Base-by-base conservation (phyloP, 1,140 invertebrate genomes). In the Megalonaias nervosa region DNA sequence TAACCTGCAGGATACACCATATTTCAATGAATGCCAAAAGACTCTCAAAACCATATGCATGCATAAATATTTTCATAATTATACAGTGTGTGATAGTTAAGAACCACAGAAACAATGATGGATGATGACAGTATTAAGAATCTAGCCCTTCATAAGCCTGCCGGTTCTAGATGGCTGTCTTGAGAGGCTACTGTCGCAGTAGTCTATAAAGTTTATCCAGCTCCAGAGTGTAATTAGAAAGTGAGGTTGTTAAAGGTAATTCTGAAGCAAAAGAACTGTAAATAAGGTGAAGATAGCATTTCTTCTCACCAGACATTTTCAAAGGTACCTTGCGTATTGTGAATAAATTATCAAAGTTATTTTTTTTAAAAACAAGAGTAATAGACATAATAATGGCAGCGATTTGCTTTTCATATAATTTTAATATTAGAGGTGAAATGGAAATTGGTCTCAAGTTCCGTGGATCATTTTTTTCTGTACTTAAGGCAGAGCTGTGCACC, bases 121-220 rank as follows among this genome's bases (percentile, higher is more conserved):
- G 23, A 55, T 55, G 76, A 73, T 61, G 64, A 68, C 58, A 38
- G 67, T 59, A 66, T 55, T 3, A 4, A 19, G 56, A 31, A 71
- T 73, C 58, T 73, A 9, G 64, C 76, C 21, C 58, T 78, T 31
- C 67, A 73, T 21, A 66, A 78, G 72, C 70, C 70, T 4, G 76
- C 76, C 6, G 73, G 76, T 60, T 73, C 73, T 59, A 9, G 71
- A 17, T 73, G 65, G 65, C 55, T 78, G 2, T 78, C 76, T 15
- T 55, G 72, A 26, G 56, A 78, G n/a, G 26, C 48, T 17, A 65
- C 69, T 23, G 76, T 69, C 13, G 60, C 62, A 19, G 76, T 65
- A 11, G 57, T 71, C 4, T 26, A 60, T 15, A 23, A 71, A 31
- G 31, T 5, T 26, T 71, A 71, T 31, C 70, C 70, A 26, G 70